These are phyloP conservation scores for Drosophila antonietae DNA, from an alignment of 2,888 invertebrate species.

Conservation along the genomic window DNA sequence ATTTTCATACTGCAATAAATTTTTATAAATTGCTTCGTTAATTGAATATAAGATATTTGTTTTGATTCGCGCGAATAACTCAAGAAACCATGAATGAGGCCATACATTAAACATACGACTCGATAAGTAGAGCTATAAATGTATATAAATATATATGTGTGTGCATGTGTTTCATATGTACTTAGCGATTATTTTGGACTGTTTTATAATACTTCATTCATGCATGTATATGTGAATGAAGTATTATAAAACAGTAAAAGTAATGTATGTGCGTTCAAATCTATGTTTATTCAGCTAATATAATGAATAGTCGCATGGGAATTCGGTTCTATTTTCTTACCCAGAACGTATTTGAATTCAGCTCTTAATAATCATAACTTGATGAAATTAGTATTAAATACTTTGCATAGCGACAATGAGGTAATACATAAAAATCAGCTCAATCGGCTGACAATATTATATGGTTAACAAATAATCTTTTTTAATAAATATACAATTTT, in stretches of 20 bases:
- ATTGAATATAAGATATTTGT: constrained; percentile 56
- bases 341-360: background rate
- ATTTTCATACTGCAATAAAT: constrained; percentile 49
- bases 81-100: constrained; percentile 38
- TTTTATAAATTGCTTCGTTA: constrained; percentile 48
- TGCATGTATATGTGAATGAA: no score
- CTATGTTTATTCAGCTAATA: no score
- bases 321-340: background rate
- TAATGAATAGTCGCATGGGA: no score
- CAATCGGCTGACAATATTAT: background rate
- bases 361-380: background rate
- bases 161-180: no score
- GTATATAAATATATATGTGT: background rate
- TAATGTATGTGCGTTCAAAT: no score
- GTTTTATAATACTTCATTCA: no score
- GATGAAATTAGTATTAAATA: background rate
- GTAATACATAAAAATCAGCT: background rate
- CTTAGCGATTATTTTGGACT: no score
- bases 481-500: background rate
- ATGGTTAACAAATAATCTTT: background rate
- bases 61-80: constrained; percentile 50
- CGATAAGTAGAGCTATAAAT: background rate
- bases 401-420: no score
- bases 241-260: no score
- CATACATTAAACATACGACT: constrained; percentile 43